These are phyloP conservation scores for Erebia ligea DNA, from an alignment of 2,888 invertebrate species.

Conservation along the genomic window DNA sequence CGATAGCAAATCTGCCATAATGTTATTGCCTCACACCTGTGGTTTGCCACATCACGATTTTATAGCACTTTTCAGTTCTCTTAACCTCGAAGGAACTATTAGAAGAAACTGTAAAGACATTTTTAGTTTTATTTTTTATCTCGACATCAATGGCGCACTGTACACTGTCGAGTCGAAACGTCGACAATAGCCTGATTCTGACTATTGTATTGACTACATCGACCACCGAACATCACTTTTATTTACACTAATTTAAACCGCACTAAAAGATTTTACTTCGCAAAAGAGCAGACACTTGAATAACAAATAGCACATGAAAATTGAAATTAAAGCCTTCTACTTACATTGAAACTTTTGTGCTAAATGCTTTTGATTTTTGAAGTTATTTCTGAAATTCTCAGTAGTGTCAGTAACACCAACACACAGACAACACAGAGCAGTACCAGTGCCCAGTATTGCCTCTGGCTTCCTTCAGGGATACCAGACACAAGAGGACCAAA, in stretches of 20 bases:
- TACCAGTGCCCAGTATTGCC: no score
- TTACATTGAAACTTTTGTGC: slow-evolving; percentile 68
- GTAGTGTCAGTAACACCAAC: slow-evolving; percentile 69
- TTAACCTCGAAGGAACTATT: slow-evolving; percentile 49
- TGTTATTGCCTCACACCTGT: slow-evolving; percentile 46
- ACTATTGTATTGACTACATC: slow-evolving; percentile 55
- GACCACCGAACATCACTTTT: slow-evolving; percentile 51
- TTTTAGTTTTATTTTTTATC: slow-evolving; percentile 59
- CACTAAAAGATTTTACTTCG: slow-evolving; percentile 46
- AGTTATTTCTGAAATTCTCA: slow-evolving; percentile 45
- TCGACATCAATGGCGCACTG: slow-evolving; percentile 74
- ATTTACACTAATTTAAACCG: slow-evolving; percentile 51
- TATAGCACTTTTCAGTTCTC: slow-evolving; percentile 54
- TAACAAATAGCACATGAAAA: slow-evolving; percentile 54
- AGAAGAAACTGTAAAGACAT: slow-evolving; percentile 62
- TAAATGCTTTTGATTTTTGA: slow-evolving; percentile 54
- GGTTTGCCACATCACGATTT: slow-evolving; percentile 65
- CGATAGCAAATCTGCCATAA: slow-evolving; percentile 63
- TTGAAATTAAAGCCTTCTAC: slow-evolving; percentile 62
- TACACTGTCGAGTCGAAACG: slow-evolving; percentile 58
- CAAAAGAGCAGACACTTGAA: slow-evolving; percentile 46
- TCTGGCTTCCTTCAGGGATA: no score
- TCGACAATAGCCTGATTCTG: slow-evolving; percentile 61
- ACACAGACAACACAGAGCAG: no score
- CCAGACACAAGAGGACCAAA: no score